A percentile compares a stretch with the other conserved stretches of the same genome.
These are phyloP conservation scores for Brachylomia viminalis DNA, from an alignment of 2,888 invertebrate genomes.

Conservation along the genomic window DNA sequence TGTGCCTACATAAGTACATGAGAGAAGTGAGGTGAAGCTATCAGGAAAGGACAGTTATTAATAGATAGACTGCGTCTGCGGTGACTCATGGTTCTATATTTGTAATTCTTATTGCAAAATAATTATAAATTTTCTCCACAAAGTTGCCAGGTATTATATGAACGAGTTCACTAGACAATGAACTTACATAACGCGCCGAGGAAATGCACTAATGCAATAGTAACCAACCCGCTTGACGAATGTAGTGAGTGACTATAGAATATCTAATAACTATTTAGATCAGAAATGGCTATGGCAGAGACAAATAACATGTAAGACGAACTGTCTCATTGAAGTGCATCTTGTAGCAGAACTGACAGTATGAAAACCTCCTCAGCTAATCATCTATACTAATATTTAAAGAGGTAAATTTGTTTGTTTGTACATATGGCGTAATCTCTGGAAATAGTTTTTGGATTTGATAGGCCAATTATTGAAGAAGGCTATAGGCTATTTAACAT, in stretches of 20 bases:
- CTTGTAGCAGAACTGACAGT: not conserved
- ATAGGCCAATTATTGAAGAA: too few species aligned
- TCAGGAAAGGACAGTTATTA: constrained; percentile 45
- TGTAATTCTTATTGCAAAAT: constrained; percentile 35
- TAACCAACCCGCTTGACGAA: not conserved
- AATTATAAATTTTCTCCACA: constrained; percentile 28
- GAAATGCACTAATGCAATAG: not conserved
- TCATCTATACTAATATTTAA: too few species aligned
- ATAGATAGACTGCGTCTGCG: constrained; percentile 30
- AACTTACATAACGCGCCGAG: not conserved
- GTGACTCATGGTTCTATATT: constrained; percentile 40
- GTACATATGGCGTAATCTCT: too few species aligned
- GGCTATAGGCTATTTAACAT: too few species aligned
- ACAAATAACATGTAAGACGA: too few species aligned
- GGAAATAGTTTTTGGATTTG: too few species aligned
- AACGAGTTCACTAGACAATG: not conserved
- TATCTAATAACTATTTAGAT: not conserved
- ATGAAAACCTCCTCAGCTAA: not conserved
- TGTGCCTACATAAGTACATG: not conserved
- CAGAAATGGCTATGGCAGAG: not conserved
- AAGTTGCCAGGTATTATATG: constrained; percentile 4
- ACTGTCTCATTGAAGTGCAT: too few species aligned
- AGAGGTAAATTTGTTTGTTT: too few species aligned
- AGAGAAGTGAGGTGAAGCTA: constrained; percentile 30
- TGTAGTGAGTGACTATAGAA: not conserved